Percentiles rank a stretch among this genome's conserved stretches.
phyloP scores from a whole-genome alignment of 2,888 invertebrate genomes.

The Cyclophora albipunctata region DNA sequence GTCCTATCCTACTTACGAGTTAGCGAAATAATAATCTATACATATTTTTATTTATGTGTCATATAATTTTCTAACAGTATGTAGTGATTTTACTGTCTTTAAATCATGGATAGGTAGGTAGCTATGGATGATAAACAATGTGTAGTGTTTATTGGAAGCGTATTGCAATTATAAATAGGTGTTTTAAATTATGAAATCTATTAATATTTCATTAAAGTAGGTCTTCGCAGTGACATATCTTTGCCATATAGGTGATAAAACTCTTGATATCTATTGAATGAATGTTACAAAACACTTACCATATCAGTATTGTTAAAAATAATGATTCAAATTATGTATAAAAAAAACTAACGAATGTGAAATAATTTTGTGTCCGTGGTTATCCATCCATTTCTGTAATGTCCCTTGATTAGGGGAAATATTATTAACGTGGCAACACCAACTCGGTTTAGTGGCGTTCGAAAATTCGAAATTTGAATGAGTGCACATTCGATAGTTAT shows the following conservation, averaged over 20 bases:
- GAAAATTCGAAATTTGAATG: neutral
- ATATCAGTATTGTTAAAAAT: conserved; percentile 37
- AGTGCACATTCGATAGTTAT: neutral
- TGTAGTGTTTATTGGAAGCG: conserved; percentile 49
- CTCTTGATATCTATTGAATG: conserved; percentile 23
- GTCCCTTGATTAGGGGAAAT: conserved; percentile 5
- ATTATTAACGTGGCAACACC: conserved; percentile 6
- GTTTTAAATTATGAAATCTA: conserved; percentile 40
- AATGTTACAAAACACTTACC: conserved; percentile 16
- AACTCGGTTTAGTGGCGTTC: neutral
- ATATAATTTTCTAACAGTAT: conserved; percentile 69
- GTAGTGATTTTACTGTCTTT: conserved; percentile 63
- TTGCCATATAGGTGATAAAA: conserved; percentile 26
- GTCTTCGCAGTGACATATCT: conserved; percentile 52
- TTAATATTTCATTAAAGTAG: conserved; percentile 37
- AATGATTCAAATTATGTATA: conserved; percentile 9
- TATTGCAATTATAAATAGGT: conserved; percentile 50
- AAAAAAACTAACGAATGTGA: conserved; percentile 1
- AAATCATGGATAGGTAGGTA: conserved; percentile 49
- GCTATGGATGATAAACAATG: conserved; percentile 45
- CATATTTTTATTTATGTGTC: conserved; percentile 44
- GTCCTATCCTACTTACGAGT: conserved; percentile 52
- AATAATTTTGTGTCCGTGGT: conserved; percentile 2
- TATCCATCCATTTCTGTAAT: conserved; percentile 6
- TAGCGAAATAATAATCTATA: conserved; percentile 52